Conservation (phyloP, 64 coral and sea anemone genomes). For the Acropora yongei region DNA sequence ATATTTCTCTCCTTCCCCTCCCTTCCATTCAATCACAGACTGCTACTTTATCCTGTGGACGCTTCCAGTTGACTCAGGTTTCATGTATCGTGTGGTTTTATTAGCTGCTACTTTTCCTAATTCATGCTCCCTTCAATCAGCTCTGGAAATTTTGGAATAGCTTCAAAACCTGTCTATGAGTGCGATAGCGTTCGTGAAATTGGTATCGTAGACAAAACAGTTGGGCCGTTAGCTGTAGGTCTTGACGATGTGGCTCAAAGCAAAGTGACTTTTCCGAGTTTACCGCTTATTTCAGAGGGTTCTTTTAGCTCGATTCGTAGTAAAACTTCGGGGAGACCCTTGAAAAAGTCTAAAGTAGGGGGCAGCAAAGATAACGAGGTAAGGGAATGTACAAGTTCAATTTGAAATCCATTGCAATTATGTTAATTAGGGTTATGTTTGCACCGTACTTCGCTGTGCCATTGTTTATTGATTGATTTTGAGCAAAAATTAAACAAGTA, state of each 20-base stretch:
- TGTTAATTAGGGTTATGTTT: no score
- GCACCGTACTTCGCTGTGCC: no score
- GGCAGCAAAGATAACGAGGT: background rate
- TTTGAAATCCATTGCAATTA: no score
- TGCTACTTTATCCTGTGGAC: no score
- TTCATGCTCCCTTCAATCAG: slow-evolving; percentile 30
- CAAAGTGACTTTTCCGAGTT: slow-evolving; percentile 26
- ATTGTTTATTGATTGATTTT: no score
- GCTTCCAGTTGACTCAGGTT: no score
- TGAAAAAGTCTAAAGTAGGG: background rate
- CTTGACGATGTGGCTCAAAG: background rate
- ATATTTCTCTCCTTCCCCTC: no score
- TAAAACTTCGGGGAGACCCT: slow-evolving; percentile 30
- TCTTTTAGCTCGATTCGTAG: slow-evolving; percentile 74
- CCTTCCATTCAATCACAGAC: no score
- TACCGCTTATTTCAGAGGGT: slow-evolving; percentile 72
- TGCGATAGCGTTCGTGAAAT: slow-evolving; percentile 10
- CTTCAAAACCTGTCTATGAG: background rate
- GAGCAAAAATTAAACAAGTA: no score
- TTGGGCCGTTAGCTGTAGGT: no score
- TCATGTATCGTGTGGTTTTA: background rate
- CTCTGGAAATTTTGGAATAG: slow-evolving; percentile 18
- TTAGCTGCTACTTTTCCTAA: background rate
- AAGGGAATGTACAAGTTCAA: background rate
- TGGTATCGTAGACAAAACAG: slow-evolving; percentile 25